Conservation (phyloP, 2,888 invertebrate species). For the Cistogaster globosa region DNA sequence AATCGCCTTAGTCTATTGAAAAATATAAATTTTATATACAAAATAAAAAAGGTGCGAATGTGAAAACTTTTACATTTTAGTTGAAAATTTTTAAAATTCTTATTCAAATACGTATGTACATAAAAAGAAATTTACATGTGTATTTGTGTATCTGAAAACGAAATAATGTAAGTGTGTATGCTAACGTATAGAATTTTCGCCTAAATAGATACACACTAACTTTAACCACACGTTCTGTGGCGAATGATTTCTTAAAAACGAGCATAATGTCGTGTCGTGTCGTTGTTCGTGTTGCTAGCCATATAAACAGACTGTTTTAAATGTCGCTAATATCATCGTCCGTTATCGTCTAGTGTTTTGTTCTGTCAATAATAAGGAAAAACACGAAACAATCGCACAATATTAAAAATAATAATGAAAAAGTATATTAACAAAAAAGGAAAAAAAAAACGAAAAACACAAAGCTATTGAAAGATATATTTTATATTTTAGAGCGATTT, state of each 20-base stretch:
- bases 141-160: not conserved
- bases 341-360: slow-evolving; percentile 39
- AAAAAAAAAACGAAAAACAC: no score
- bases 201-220: slow-evolving; percentile 69
- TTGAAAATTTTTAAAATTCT: slow-evolving; percentile 36
- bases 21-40: slow-evolving; percentile 1
- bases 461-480: not conserved
- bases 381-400: slow-evolving; percentile 8
- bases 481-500: slow-evolving; percentile 5
- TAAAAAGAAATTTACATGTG: slow-evolving; percentile 13
- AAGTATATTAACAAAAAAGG: no score
- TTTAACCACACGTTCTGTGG: slow-evolving; percentile 64
- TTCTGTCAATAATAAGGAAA: slow-evolving; percentile 32
- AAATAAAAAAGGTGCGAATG: slow-evolving; percentile 53
- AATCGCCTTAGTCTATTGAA: slow-evolving; percentile 25
- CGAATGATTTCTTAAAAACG: slow-evolving; percentile 30
- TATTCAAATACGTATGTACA: slow-evolving; percentile 13
- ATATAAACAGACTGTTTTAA: slow-evolving; percentile 52
- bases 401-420: slow-evolving; percentile 5
- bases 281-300: slow-evolving; percentile 32
- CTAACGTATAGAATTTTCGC: slow-evolving; percentile 52
- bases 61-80: slow-evolving; percentile 38
- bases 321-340: slow-evolving; percentile 29
- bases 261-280: slow-evolving; percentile 34
- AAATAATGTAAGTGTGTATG: not conserved